Conservation (phyloP, 1,140 invertebrate species). For the Belonocnema kinseyi region DNA sequence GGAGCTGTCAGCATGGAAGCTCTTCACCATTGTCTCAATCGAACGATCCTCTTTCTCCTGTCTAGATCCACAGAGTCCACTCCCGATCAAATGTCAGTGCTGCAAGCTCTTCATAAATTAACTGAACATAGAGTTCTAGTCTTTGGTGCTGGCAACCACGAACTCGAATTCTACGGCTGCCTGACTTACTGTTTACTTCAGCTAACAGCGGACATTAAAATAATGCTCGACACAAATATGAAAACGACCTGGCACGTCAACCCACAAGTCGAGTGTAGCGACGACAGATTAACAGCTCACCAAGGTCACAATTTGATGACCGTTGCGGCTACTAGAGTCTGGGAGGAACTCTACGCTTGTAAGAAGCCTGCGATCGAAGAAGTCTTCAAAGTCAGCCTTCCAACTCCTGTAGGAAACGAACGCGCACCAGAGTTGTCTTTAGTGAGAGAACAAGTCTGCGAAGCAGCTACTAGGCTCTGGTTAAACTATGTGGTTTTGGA, state of each 20-base stretch:
- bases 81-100: conserved; percentile 92
- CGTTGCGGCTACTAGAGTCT: conserved; percentile 93
- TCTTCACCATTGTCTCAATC: conserved; percentile 94
- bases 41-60: conserved; percentile 94
- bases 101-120: conserved; percentile 95
- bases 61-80: conserved; percentile 93
- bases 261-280: conserved; percentile 83
- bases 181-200: conserved; percentile 96
- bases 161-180: conserved; percentile 96
- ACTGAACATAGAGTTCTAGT: conserved; percentile 88
- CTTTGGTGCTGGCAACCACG: conserved; percentile 96
- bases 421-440: conserved; percentile 87
- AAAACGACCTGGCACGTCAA: conserved; percentile 94
- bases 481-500: conserved; percentile 93
- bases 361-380: conserved; percentile 97
- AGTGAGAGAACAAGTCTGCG: conserved; percentile 89
- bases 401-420: conserved; percentile 81
- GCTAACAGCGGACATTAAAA: conserved; percentile 92
- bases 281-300: conserved; percentile 85
- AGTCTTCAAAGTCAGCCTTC: conserved; percentile 92
- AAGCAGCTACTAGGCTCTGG: conserved; percentile 92
- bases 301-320: conserved; percentile 92
- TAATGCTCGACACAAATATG: conserved; percentile 86
- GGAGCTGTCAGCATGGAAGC: conserved; percentile 86
- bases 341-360: conserved; percentile 97